Percentiles rank a stretch among this genome's conserved stretches.
Evolutionary conservation across 1,140 invertebrate species (phyloP).

Genomic region (Mya arenaria): DNA sequence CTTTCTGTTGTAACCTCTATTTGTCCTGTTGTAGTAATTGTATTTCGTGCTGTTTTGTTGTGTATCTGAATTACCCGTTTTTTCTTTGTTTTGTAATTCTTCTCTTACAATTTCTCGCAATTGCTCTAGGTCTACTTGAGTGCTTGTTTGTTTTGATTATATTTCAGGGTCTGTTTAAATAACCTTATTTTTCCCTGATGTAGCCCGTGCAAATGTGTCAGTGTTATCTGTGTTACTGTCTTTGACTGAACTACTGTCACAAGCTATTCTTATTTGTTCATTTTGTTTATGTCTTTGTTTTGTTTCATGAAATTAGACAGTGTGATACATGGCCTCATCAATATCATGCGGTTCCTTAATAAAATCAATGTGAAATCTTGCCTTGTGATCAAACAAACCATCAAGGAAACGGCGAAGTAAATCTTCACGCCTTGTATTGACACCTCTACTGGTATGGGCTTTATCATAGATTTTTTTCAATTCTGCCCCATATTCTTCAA

Average conservation of each 20-base stretch:
- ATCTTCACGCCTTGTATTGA: conserved; percentile 40
- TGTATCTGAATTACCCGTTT: background rate
- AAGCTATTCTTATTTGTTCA: background rate
- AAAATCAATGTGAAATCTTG: conserved; percentile 46
- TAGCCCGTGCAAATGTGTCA: background rate
- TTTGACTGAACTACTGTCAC: background rate
- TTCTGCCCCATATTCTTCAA: conserved; percentile 56
- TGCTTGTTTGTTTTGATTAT: background rate
- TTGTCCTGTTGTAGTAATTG: background rate
- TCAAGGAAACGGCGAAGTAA: conserved; percentile 36
- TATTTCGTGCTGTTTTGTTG: background rate
- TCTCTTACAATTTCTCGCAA: background rate
- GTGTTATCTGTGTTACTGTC: background rate
- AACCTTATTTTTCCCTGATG: conserved; percentile 10
- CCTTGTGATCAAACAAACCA: conserved; percentile 35
- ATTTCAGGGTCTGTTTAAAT: background rate
- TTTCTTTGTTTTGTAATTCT: background rate
- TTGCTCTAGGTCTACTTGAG: background rate
- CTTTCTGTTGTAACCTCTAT: background rate
- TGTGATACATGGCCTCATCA: conserved; percentile 43
- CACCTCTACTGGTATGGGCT: conserved; percentile 43
- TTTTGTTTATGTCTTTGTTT: background rate
- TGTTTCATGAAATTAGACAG: conserved; percentile 28
- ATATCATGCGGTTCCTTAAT: conserved; percentile 43
- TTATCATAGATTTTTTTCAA: conserved; percentile 51